Evolutionary conservation across 2,888 invertebrate genomes (phyloP).

Genomic region (Glyphotaelius pellucidus): DNA sequence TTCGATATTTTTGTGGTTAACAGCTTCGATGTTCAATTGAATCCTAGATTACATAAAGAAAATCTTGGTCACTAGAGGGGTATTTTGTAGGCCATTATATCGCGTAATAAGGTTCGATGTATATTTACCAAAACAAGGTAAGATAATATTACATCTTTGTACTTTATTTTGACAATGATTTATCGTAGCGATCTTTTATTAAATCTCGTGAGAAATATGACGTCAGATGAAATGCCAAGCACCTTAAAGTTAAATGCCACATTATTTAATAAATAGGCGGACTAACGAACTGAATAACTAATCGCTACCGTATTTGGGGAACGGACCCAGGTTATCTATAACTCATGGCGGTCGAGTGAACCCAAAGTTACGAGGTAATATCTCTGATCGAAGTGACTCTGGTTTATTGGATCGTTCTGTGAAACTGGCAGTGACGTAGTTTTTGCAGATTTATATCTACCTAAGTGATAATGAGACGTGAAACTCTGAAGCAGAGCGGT

Average conservation of each 20-base stretch:
- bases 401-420: not conserved
- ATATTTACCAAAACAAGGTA: not conserved
- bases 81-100: not conserved
- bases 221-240: not conserved
- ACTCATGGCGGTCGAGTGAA: too few species aligned
- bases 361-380: too few species aligned
- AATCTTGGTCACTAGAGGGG: too few species aligned
- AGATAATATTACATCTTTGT: not conserved
- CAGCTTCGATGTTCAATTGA: too few species aligned
- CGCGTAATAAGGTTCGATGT: not conserved
- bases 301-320: not conserved
- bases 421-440: not conserved
- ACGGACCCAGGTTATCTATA: not conserved
- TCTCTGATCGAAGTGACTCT: not conserved
- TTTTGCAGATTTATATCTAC: not conserved
- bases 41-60: too few species aligned
- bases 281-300: not conserved
- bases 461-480: not conserved
- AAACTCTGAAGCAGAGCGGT: not conserved
- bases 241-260: not conserved
- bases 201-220: not conserved
- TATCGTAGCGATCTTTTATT: not conserved
- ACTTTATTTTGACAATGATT: not conserved
- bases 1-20: too few species aligned
- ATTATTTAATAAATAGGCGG: not conserved